phyloP scores from a whole-genome alignment of 2,797 vertebrate genomes.

The Gymnopithys bicolor region DNA sequence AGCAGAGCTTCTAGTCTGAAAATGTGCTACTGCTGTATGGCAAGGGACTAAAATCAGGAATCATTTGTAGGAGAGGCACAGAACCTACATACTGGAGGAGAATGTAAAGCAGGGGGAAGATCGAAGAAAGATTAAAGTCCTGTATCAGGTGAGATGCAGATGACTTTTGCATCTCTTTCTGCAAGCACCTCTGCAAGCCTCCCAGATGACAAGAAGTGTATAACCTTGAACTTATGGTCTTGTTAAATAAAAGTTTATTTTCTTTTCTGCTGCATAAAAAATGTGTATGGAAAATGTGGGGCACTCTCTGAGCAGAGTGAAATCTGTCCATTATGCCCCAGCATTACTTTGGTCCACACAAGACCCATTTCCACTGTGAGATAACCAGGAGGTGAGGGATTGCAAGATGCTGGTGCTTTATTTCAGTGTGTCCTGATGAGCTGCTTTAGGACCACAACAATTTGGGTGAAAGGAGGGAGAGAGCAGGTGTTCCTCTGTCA shows the following conservation, averaged over 20 bases:
- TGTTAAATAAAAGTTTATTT: background rate
- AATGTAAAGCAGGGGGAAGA: background rate
- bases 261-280: background rate
- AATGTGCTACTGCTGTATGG: background rate
- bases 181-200: background rate
- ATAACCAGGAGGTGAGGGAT: background rate
- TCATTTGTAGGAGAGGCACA: background rate
- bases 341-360: background rate
- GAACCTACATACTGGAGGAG: background rate
- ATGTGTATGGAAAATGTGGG: background rate
- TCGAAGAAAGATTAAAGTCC: background rate
- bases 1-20: background rate
- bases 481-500: background rate
- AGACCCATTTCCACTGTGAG: background rate
- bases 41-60: background rate
- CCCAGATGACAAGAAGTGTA: background rate
- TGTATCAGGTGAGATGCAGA: background rate
- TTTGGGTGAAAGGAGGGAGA: background rate
- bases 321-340: background rate
- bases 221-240: background rate
- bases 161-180: background rate
- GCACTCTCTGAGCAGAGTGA: background rate
- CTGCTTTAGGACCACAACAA: background rate
- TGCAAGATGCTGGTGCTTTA: background rate
- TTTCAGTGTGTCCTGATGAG: background rate